Evolutionary conservation across 2,113 vertebrate species (phyloP).

Genomic region (Amblyopsis rosae): DNA sequence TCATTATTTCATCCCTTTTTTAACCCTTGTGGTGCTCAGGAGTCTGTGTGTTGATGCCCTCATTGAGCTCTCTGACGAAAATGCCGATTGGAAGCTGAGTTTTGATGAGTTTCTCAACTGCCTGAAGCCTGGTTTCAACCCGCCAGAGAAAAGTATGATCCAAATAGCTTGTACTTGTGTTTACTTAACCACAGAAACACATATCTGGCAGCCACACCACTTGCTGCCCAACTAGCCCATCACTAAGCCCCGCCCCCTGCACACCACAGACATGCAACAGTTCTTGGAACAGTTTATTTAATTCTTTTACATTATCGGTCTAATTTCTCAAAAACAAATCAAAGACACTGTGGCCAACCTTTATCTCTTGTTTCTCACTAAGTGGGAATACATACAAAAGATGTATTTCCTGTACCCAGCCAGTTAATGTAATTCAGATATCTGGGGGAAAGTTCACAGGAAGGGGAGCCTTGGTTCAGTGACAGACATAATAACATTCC

Average conservation of each 20-base stretch:
- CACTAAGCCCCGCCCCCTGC: too few species aligned
- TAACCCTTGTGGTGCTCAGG: conserved; percentile 66
- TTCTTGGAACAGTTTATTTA: background rate
- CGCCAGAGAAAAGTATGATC: conserved; percentile 93
- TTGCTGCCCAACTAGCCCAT: too few species aligned
- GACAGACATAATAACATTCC: conserved; percentile 12
- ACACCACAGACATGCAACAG: background rate
- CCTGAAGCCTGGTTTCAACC: conserved; percentile 92
- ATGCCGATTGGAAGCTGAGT: conserved; percentile 98
- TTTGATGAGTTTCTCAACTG: conserved; percentile 98
- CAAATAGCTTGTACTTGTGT: background rate
- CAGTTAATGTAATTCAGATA: conserved; percentile 13
- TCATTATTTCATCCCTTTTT: background rate
- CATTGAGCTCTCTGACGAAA: conserved; percentile 98
- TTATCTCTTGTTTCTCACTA: background rate
- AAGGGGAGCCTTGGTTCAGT: conserved; percentile 26
- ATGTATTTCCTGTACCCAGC: conserved; percentile 7
- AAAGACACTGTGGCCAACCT: background rate
- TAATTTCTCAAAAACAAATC: background rate
- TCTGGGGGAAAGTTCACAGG: conserved; percentile 59
- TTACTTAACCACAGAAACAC: background rate
- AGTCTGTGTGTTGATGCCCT: conserved; percentile 96
- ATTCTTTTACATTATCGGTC: background rate
- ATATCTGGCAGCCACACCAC: background rate
- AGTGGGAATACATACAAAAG: background rate